phyloP scores from a whole-genome alignment of 2,113 vertebrate genomes.

The Lucifuga dentata region DNA sequence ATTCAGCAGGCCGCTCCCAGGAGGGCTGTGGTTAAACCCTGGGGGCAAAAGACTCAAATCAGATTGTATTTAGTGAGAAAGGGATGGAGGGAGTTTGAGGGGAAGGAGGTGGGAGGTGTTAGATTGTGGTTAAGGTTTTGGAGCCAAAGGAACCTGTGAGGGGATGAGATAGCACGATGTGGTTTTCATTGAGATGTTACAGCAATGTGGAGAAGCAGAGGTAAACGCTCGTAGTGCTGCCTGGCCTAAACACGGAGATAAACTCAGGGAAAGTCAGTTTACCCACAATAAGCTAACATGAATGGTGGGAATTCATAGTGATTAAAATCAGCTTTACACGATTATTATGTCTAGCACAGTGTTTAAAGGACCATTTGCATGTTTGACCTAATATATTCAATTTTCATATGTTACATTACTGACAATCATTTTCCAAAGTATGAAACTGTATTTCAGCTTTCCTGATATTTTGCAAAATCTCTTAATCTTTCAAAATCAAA shows the following conservation, averaged over 20 bases:
- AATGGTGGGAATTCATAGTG: conserved; percentile 28
- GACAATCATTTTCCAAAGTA: too few species aligned
- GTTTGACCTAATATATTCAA: too few species aligned
- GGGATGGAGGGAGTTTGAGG: conserved; percentile 33
- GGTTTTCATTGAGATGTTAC: conserved; percentile 73
- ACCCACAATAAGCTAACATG: conserved; percentile 54
- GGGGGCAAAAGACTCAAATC: conserved; percentile 47
- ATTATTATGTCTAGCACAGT: too few species aligned
- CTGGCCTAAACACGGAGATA: conserved; percentile 35
- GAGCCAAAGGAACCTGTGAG: conserved; percentile 79
- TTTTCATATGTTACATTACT: too few species aligned
- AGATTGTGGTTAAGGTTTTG: conserved; percentile 62
- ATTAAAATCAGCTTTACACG: conserved; percentile 14
- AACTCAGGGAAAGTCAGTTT: conserved; percentile 67
- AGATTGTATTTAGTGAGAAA: conserved; percentile 43
- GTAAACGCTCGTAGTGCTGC: conserved; percentile 33
- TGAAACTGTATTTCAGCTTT: too few species aligned
- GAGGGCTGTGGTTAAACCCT: conserved; percentile 24
- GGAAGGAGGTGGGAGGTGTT: conserved; percentile 24
- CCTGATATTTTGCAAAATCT: too few species aligned
- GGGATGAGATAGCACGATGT: conserved; percentile 78
- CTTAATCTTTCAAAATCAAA: too few species aligned
- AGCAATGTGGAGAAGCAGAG: conserved; percentile 41
- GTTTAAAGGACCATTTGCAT: too few species aligned
- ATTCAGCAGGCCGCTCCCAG: conserved; percentile 27